phyloP scores from a whole-genome alignment of 2,888 invertebrate species.

The Ennomos fuscantarius region DNA sequence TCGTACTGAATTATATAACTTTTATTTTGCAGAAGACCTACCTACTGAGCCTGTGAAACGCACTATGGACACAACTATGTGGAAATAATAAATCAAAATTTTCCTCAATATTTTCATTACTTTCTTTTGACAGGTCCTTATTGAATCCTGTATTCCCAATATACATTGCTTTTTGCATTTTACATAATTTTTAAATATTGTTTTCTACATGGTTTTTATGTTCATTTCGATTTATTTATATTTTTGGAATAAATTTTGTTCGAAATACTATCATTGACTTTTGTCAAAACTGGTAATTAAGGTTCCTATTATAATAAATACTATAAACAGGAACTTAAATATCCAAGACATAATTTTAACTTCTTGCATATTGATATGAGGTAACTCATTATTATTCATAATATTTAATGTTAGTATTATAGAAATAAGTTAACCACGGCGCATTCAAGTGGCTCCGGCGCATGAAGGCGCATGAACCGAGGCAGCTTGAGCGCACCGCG shows the following conservation, averaged over 20 bases:
- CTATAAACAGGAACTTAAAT: slow-evolving; percentile 32
- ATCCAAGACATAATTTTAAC: slow-evolving; percentile 14
- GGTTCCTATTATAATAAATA: slow-evolving; percentile 67
- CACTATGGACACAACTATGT: slow-evolving; percentile 84
- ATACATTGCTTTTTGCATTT: slow-evolving; percentile 71
- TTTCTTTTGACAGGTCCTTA: slow-evolving; percentile 82
- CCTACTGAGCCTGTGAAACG: slow-evolving; percentile 82
- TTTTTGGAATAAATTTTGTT: slow-evolving; percentile 84
- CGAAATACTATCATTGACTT: slow-evolving; percentile 67
- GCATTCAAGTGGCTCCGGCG: not conserved
- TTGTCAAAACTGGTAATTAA: slow-evolving; percentile 79
- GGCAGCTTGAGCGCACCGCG: too few relatives aligned
- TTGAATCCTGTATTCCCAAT: slow-evolving; percentile 74
- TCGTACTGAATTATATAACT: slow-evolving; percentile 77
- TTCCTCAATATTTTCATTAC: slow-evolving; percentile 76
- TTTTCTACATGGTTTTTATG: slow-evolving; percentile 83
- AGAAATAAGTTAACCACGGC: slow-evolving; percentile 32
- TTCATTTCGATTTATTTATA: slow-evolving; percentile 82
- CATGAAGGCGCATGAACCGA: too few relatives aligned
- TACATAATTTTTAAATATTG: slow-evolving; percentile 67
- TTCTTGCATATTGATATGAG: slow-evolving; percentile 1
- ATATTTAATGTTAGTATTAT: slow-evolving; percentile 27
- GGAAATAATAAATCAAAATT: slow-evolving; percentile 85
- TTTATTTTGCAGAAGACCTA: slow-evolving; percentile 83
- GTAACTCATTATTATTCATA: slow-evolving; percentile 4